Conservation (phyloP, 2,113 vertebrate species). For the Saguinus imperator region DNA sequence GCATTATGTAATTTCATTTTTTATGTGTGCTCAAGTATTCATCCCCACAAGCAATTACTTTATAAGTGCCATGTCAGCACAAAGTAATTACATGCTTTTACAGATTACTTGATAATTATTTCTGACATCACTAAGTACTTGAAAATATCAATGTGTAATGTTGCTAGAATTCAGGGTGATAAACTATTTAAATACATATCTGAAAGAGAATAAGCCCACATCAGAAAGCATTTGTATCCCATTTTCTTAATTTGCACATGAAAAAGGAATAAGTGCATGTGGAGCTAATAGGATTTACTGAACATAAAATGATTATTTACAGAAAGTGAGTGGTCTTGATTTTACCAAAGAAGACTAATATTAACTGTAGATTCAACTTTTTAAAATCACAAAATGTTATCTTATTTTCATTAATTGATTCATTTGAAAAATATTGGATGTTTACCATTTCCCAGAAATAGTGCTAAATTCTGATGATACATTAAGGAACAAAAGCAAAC, state of each 20-base stretch:
- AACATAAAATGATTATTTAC: neutral
- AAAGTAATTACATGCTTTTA: conserved; percentile 53
- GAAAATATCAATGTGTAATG: neutral
- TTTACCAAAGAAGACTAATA: neutral
- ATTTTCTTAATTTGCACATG: conserved; percentile 22
- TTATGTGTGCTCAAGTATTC: neutral
- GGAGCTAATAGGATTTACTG: neutral
- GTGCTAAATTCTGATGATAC: neutral
- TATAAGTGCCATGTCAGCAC: conserved; percentile 46
- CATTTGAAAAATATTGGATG: neutral
- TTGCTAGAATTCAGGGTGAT: conserved; percentile 18
- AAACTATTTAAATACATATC: neutral
- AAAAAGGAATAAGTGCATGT: neutral
- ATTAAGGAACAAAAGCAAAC: neutral
- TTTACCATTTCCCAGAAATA: neutral
- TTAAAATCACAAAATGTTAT: neutral
- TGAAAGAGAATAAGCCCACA: neutral
- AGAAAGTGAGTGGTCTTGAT: neutral
- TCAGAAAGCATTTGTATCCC: neutral
- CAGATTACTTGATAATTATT: conserved; percentile 71
- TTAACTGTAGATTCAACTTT: neutral
- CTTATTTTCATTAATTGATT: neutral
- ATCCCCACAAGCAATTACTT: conserved; percentile 56
- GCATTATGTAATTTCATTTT: neutral
- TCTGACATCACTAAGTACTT: conserved; percentile 58